Evolutionary conservation across 1,140 invertebrate species (phyloP), one percentile per base, ranked within the genome.

Genomic region (Ostrea edulis): DNA sequence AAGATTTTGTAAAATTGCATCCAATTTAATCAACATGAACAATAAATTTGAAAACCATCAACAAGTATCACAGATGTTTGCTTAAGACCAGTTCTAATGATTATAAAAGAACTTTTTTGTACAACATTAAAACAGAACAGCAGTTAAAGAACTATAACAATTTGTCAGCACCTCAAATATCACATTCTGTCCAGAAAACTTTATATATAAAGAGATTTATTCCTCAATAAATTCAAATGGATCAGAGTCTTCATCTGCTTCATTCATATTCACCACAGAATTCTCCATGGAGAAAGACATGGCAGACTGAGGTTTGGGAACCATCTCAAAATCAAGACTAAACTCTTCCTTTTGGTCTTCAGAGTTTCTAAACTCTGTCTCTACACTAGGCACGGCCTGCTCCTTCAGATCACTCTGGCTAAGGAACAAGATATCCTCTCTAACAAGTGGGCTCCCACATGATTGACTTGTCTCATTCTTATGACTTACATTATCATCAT

Each of bases 31-130:
- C 9, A 77, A 77, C 29, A 4, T 29, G 9, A 77, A 77, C 68
- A 77, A 29, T 14, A 35, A 77, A n/a, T 29, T 77, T 44, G 35
- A 44, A 29, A 77, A 77, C 68, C 25, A 12, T 25, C 3, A 77
- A 44, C 68, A 77, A 77, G 25, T 77, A 77, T 77, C 68, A 77
- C 68, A 77, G 68, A 77, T 77, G 14, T 77, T 77, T 77, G 68
- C 68, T 77, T 35, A 35, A 77, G 68, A 77, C 68, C 68, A 77
- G 25, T 77, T 77, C 25, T 25, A 71, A 25, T 71, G 29, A 29
- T 25, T 77, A 77, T 62, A 5, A 62, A n/a, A 62, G n/a, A 17
- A 20, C 20, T 14, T 58, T 58, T 58, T 62, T 17, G 55, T 62
- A 62, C 7, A 20, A 62, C 55, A 20, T 62, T 20, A 62, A 17